These are phyloP conservation scores for Perodicticus potto DNA, from an alignment of 2,797 vertebrate species.

Conservation along the genomic window DNA sequence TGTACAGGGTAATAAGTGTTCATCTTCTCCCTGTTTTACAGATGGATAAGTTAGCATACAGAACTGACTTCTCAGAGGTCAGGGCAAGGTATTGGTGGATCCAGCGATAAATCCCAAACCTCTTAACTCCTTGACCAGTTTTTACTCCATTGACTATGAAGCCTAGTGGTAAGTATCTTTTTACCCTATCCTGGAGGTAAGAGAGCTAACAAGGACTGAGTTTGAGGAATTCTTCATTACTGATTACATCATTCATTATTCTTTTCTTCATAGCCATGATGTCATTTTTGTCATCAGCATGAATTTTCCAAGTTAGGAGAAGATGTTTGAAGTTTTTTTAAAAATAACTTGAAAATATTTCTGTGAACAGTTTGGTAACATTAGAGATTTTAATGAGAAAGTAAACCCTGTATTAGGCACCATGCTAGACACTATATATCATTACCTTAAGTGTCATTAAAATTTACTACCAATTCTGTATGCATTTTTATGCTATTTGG, in stretches of 20 bases:
- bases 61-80: slow-evolving; percentile 64
- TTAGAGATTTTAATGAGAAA: slow-evolving; percentile 45
- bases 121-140: slow-evolving; percentile 61
- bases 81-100: slow-evolving; percentile 70
- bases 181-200: slow-evolving; percentile 50
- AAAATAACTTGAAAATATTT: slow-evolving; percentile 64
- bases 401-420: neutral
- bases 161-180: slow-evolving; percentile 79
- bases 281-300: slow-evolving; percentile 48
- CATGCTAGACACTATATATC: neutral
- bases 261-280: slow-evolving; percentile 52
- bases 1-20: slow-evolving; percentile 58
- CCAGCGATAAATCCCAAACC: slow-evolving; percentile 68
- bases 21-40: slow-evolving; percentile 62
- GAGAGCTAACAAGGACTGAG: slow-evolving; percentile 16
- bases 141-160: slow-evolving; percentile 79
- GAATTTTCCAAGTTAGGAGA: slow-evolving; percentile 54
- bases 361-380: neutral
- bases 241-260: slow-evolving; percentile 42
- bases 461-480: slow-evolving; percentile 24
- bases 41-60: slow-evolving; percentile 75
- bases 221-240: slow-evolving; percentile 54
- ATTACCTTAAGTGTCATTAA: slow-evolving; percentile 58
- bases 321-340: slow-evolving; percentile 52
- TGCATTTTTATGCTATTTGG: slow-evolving; percentile 39